Percentiles rank a stretch among this genome's conserved stretches.
Evolutionary conservation across 1,140 invertebrate genomes (phyloP).

Genomic region (Stratiolaelaps scimitus): DNA sequence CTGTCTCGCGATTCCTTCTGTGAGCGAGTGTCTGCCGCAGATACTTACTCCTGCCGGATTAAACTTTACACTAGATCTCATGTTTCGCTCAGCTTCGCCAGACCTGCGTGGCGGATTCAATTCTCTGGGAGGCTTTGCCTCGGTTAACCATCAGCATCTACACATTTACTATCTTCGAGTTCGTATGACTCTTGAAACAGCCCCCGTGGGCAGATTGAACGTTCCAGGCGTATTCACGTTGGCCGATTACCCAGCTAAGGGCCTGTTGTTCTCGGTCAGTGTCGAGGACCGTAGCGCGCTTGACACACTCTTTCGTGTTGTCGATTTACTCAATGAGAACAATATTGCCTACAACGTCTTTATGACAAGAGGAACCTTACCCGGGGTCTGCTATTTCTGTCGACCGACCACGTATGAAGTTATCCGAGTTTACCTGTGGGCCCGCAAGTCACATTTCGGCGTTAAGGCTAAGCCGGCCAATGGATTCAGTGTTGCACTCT

Average conservation of each 20-base stretch:
- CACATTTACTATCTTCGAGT: not conserved
- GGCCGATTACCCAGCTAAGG: conserved; percentile 6
- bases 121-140: conserved; percentile 7
- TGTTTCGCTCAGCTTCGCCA: conserved; percentile 20
- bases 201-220: not conserved
- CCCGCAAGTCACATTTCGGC: not conserved
- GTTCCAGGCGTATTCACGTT: conserved; percentile 5
- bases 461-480: not conserved
- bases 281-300: not conserved
- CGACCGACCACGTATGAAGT: conserved; percentile 3
- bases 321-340: not conserved
- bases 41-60: not conserved
- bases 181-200: not conserved
- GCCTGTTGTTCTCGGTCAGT: not conserved
- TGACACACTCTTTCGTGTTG: not conserved
- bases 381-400: conserved; percentile 10
- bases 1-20: not conserved
- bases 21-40: not conserved
- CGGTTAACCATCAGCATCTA: conserved; percentile 9
- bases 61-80: conserved; percentile 1
- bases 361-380: not conserved
- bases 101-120: conserved; percentile 20
- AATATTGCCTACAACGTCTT: conserved; percentile 4
- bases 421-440: conserved; percentile 23
- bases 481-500: not conserved